Evolutionary conservation across 2,797 vertebrate species (phyloP), one percentile per base, ranked within the genome.

Genomic region (Sebastes vulpes): DNA sequence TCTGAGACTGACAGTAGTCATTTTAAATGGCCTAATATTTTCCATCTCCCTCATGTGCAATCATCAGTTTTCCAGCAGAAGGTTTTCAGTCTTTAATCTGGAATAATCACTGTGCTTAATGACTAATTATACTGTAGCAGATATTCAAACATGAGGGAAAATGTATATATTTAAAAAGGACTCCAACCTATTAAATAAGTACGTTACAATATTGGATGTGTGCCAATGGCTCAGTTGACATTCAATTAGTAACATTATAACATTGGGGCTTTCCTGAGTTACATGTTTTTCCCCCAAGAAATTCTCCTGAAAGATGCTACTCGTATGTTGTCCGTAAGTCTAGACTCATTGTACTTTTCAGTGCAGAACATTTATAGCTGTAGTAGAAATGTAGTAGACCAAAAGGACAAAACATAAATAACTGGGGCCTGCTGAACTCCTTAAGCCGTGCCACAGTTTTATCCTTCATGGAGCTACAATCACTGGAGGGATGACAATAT

Each of bases 11-110:
- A 72, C 14, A 75, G 76, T 80, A 89, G 87, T 90, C 64, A 72
- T 65, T 66, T 84, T 59, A 76, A 81, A 92, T 79, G 58, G 68
- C 56, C 50, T 77, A 67, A 88, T 87, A 84, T 87, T 90, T 89
- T 89, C 81, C 69, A 57, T 35, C 60, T 50, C 31, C 60, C 32
- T 85, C 52, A 58, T 80, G 75, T 67, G n/a, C 58, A 85, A 77
- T 75, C 70, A 48, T 82, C 61, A 52, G 8, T 72, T 82, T 53
- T 57, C 58, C 53, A 18, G 20, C 0, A 0, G 10, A 75, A 8
- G 4, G 14, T 57, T 79, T 82, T 60, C 14, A 57, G 65, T 38
- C 4, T 63, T 72, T 70, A 29, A 64, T 69, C 29, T 31, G 6
- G 10, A 65, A 69, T 72, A 72, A 78, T 38, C 38, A 26, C 32